Evolutionary conservation across 2,888 invertebrate species (phyloP), one percentile per base, ranked within the genome.

Genomic region (Belgica antarctica): DNA sequence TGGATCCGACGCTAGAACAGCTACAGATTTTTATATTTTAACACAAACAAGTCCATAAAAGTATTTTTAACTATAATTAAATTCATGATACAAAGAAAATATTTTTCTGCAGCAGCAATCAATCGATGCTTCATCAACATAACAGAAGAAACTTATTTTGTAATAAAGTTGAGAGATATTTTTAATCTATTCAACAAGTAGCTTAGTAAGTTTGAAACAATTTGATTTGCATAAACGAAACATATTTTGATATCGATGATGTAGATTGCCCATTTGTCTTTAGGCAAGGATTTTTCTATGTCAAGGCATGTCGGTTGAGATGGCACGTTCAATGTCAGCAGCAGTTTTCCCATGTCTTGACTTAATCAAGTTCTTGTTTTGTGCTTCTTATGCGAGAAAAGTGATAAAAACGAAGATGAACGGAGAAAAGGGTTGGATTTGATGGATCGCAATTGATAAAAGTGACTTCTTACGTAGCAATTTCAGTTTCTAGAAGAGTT

Each of bases 241-340:
- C n/a, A 52, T 52, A 52, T 52, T 52, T 52, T 52, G 52, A 52
- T 52, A 52, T 8, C 34, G 12, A 31, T n/a, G 34, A 52, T 52
- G 1, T 52, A 15, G 15, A 46, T 15, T 46, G 46, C 46, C 15
- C 34, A 34, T 7, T 34, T 7, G 34, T 34, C 34, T 34, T 34
- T 12, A 34, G 7, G 7, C 7, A 12, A 34, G 7, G 34, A 34
- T n/a, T n/a, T n/a, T n/a, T n/a, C n/a, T n/a, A n/a, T n/a, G n/a
- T n/a, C n/a, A n/a, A n/a, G n/a, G n/a, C n/a, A n/a, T n/a, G n/a
- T n/a, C n/a, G n/a, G n/a, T n/a, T n/a, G n/a, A n/a, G n/a, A n/a
- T n/a, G n/a, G n/a, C n/a, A n/a, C n/a, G n/a, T n/a, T n/a, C n/a
- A n/a, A n/a, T n/a, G n/a, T n/a, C n/a, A n/a, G n/a, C n/a, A n/a